phyloP scores from a whole-genome alignment of 2,888 invertebrate genomes.

The Netelia virgata region DNA sequence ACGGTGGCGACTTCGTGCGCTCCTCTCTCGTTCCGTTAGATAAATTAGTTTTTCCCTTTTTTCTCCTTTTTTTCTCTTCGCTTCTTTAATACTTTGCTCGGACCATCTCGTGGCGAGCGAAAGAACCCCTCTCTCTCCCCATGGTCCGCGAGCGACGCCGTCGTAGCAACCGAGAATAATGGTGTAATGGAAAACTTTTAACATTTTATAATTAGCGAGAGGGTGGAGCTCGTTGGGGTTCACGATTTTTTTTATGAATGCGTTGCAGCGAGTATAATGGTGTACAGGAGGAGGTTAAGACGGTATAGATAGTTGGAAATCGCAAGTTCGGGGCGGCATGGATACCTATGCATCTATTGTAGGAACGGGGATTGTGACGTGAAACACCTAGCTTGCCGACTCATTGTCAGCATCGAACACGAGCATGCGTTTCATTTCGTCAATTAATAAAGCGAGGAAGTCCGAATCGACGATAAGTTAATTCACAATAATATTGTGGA shows the following conservation, averaged over 20 bases:
- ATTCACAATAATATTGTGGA: background rate
- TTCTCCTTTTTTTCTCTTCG: constrained; percentile 56
- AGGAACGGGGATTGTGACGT: no score
- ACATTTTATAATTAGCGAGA: constrained; percentile 77
- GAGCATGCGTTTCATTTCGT: no score
- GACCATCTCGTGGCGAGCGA: constrained; percentile 71
- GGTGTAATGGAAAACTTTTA: constrained; percentile 72
- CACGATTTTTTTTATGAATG: constrained; percentile 19
- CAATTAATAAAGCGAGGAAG: no score
- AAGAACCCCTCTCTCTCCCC: constrained; percentile 12
- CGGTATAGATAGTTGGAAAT: background rate
- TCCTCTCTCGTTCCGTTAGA: constrained; percentile 62
- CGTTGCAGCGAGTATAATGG: constrained; percentile 2
- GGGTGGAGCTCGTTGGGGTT: background rate
- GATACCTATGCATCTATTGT: no score
- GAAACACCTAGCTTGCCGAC: no score
- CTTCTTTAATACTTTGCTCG: constrained; percentile 63
- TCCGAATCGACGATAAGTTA: no score
- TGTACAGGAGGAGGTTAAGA: background rate
- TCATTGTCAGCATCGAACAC: no score
- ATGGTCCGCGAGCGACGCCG: no score
- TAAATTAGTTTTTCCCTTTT: constrained; percentile 74
- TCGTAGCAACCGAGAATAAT: constrained; percentile 73
- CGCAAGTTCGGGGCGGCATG: no score
- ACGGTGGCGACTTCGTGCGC: constrained; percentile 18